These are phyloP conservation scores for Stenchaetothrips biformis DNA, from an alignment of 2,888 invertebrate species.

Conservation along the genomic window DNA sequence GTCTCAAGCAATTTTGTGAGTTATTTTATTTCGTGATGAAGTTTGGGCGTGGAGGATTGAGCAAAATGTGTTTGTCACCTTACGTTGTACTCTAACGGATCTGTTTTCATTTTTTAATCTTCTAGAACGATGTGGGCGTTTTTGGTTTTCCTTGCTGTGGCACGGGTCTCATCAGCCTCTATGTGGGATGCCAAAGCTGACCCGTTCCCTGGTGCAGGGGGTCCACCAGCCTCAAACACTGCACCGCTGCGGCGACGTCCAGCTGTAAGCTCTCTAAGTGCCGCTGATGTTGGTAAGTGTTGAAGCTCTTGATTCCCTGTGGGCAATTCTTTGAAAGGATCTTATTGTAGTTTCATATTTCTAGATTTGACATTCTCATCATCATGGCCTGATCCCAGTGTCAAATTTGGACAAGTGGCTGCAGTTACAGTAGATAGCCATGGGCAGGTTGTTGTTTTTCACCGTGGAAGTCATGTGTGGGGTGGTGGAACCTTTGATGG, in stretches of 20 bases:
- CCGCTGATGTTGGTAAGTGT: background rate
- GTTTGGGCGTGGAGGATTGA: too few species aligned
- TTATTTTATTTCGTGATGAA: too few species aligned
- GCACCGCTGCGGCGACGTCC: background rate
- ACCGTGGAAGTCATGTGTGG: background rate
- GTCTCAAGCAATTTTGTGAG: too few species aligned
- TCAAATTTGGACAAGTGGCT: background rate
- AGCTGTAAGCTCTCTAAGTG: background rate
- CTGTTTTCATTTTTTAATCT: too few species aligned
- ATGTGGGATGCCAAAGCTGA: too few species aligned
- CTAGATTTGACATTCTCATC: background rate
- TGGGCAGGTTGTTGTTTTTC: background rate
- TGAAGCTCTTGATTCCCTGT: background rate
- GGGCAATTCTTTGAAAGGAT: background rate
- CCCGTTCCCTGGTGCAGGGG: background rate
- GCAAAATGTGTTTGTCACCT: too few species aligned
- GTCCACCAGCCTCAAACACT: background rate
- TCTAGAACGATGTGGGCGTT: too few species aligned
- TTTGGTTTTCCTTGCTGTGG: too few species aligned
- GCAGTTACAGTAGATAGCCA: background rate
- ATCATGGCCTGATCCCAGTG: background rate
- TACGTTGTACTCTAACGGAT: too few species aligned
- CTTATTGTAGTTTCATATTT: background rate
- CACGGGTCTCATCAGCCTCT: too few species aligned
- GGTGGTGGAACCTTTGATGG: background rate